Conservation (phyloP, 2,888 invertebrate species). For the Eugnorisma glareosa region DNA sequence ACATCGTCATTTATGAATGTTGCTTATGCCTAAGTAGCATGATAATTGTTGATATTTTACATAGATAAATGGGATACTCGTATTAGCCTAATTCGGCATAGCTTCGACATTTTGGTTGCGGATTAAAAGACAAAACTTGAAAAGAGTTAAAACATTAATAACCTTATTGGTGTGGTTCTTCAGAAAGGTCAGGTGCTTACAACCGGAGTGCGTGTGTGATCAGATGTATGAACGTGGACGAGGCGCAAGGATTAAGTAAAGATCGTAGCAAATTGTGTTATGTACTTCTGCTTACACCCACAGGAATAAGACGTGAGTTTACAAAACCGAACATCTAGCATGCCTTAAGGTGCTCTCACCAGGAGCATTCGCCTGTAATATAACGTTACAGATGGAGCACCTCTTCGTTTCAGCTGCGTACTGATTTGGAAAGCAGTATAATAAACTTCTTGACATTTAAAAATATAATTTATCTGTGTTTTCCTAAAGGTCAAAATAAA, state of each 20-base stretch:
- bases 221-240: neutral
- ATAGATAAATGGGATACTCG: neutral
- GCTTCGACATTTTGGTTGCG: neutral
- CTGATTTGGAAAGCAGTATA: neutral
- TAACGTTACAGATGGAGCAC: no score
- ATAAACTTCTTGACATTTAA: neutral
- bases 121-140: neutral
- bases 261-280: neutral
- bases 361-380: no score
- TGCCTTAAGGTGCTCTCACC: no score
- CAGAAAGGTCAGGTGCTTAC: neutral
- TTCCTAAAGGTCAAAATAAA: neutral
- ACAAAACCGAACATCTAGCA: no score
- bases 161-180: neutral
- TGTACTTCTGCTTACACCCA: neutral
- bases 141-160: no score
- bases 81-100: neutral
- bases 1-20: neutral
- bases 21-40: neutral
- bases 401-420: neutral
- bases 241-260: neutral
- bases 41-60: neutral
- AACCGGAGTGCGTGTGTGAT: neutral
- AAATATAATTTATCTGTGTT: neutral
- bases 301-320: neutral